Evolutionary conservation across 2,888 invertebrate genomes (phyloP), one percentile per base, ranked within the genome.

Genomic region (Dryomyza anilis): DNA sequence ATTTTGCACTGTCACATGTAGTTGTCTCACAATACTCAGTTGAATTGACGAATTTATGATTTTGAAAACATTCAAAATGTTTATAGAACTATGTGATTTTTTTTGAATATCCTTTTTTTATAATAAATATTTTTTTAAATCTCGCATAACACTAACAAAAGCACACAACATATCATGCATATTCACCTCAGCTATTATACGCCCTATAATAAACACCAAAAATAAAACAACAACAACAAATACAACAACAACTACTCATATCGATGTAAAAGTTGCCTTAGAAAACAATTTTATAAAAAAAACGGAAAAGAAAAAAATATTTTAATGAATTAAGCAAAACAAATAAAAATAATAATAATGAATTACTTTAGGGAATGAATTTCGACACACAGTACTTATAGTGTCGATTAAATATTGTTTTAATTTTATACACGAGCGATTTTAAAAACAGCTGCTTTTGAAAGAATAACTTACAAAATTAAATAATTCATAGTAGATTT

Each of bases 221-320:
- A 52, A 48, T 39, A 23, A 25, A 33, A 64, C n/a, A 36, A 45
- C 16, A 23, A 63, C 12, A 60, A 45, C 62, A 63, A 33, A 50
- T 27, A 45, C 14, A 63, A 58, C 46, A 64, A 64, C 66, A 73
- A 71, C 73, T 71, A 76, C 73, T 78, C 80, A 80, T 80, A 81
- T 80, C 80, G 77, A 80, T 78, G 79, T 79, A 74, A 81, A 77
- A 77, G 79, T 79, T 81, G 81, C 81, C 81, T 81, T 81, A 81
- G 79, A 78, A 76, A 72, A n/a, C 72, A 74, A 71, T 74, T 77
- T 74, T 73, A 71, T 72, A 73, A 72, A 27, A 48, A 43, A 25
- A 50, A 57, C 36, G 29, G 30, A 53, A 14, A 50, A 62, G 50
- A 55, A 5, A 46, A 52, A n/a, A 48, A 16, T 16, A 52, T 43